Conservation (phyloP, 1,140 invertebrate species). For the Sitobion miscanthi region DNA sequence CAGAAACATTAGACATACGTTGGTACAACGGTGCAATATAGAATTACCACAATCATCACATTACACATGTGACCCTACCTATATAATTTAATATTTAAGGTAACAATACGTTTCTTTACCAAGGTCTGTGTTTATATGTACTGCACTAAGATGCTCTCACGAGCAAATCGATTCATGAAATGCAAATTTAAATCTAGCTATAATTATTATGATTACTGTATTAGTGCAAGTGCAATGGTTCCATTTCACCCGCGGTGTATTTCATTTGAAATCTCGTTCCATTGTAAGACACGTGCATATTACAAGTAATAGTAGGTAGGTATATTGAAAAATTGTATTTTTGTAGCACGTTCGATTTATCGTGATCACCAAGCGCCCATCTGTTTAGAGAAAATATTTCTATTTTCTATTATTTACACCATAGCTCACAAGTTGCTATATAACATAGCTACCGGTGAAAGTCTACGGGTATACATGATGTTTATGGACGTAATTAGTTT, state of each 20-base stretch:
- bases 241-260: neutral
- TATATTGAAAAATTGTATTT: neutral
- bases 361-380: neutral
- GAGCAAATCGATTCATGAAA: neutral
- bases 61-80: neutral
- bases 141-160: constrained; percentile 15
- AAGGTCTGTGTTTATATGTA: neutral
- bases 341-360: neutral
- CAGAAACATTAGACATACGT: constrained; percentile 29
- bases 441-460: neutral
- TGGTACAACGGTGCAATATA: neutral
- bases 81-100: constrained; percentile 44
- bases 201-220: constrained; percentile 14
- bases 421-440: neutral
- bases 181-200: constrained; percentile 36
- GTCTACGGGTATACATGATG: neutral
- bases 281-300: neutral
- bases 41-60: constrained; percentile 32
- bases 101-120: constrained; percentile 32
- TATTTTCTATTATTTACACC: neutral
- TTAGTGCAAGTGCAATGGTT: neutral
- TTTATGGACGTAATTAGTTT: neutral
- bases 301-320: neutral
- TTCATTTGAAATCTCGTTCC: neutral
- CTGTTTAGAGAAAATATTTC: neutral